A percentile compares a stretch with the other conserved stretches of the same genome.
Conservation (phyloP, 2,797 vertebrate genomes). For the Prionace glauca region DNA sequence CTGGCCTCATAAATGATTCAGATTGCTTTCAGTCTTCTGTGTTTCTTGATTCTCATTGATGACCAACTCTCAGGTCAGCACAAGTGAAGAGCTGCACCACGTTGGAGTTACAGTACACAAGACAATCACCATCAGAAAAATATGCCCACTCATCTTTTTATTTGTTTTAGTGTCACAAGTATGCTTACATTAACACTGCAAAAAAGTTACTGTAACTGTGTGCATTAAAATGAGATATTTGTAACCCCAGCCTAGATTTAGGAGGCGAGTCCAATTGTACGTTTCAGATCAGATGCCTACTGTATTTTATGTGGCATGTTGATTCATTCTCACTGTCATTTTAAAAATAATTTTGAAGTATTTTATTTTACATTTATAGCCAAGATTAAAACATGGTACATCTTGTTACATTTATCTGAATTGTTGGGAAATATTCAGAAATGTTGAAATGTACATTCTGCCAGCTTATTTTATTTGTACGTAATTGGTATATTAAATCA, state of each 20-base stretch:
- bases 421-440: background rate
- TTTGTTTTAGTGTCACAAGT: no score
- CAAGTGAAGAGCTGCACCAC: background rate
- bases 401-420: background rate
- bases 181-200: no score
- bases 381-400: background rate
- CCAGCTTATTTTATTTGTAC: background rate
- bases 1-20: background rate
- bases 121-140: background rate
- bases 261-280: no score
- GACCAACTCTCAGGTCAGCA: background rate
- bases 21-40: background rate
- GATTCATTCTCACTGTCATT: background rate
- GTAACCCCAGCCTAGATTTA: background rate
- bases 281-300: background rate
- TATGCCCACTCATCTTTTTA: no score
- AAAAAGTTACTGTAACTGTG: no score
- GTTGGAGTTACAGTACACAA: background rate
- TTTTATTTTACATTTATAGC: background rate
- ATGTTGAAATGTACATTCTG: background rate
- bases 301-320: background rate
- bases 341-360: background rate
- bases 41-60: background rate
- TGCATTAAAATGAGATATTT: background rate
- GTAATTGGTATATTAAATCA: background rate